Conservation (phyloP, 2,797 vertebrate genomes). For the Amphiprion clarkii region DNA sequence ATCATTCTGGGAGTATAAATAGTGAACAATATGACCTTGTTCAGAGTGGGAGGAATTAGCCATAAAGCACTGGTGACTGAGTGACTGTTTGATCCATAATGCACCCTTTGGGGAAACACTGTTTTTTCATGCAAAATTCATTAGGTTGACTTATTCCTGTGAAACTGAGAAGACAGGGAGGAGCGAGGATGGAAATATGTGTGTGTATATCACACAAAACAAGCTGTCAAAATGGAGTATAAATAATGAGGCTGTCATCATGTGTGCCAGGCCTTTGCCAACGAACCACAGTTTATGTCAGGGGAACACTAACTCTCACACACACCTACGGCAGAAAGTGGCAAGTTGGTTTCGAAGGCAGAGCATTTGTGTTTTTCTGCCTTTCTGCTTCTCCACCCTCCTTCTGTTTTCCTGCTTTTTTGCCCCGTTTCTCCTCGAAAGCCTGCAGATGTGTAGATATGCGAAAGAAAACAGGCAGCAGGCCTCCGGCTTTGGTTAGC, state of each 20-base stretch:
- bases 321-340: slow-evolving; percentile 49
- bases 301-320: slow-evolving; percentile 56
- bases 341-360: slow-evolving; percentile 59
- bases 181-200: slow-evolving; percentile 62
- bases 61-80: slow-evolving; percentile 65
- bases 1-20: slow-evolving; percentile 64
- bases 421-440: slow-evolving; percentile 59
- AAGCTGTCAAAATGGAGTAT: slow-evolving; percentile 75
- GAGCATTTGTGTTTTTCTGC: slow-evolving; percentile 42
- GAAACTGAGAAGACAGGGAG: slow-evolving; percentile 60
- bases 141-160: slow-evolving; percentile 72
- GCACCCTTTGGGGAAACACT: slow-evolving; percentile 61
- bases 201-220: slow-evolving; percentile 73
- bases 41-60: slow-evolving; percentile 58
- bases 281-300: slow-evolving; percentile 72
- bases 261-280: slow-evolving; percentile 69
- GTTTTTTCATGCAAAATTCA: slow-evolving; percentile 76
- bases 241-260: slow-evolving; percentile 75
- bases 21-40: slow-evolving; percentile 76
- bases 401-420: slow-evolving; percentile 58
- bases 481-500: slow-evolving; percentile 72
- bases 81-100: slow-evolving; percentile 71
- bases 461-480: slow-evolving; percentile 79
- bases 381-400: slow-evolving; percentile 39
- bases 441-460: slow-evolving; percentile 75